Evolutionary conservation across 2,797 vertebrate genomes (phyloP).

Genomic region (Acanthurus tractus): DNA sequence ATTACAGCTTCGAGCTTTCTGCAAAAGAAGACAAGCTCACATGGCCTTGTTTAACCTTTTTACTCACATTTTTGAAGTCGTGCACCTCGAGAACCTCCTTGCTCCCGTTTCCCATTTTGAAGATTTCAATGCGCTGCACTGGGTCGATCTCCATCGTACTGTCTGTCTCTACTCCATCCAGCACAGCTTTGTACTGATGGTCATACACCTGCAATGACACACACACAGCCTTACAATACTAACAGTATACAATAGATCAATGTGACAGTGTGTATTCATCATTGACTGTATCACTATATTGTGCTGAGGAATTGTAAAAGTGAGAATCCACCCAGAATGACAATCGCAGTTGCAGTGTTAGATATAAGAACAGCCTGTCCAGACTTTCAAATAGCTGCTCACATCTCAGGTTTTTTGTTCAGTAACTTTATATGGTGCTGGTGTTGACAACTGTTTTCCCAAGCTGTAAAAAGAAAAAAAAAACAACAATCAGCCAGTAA

Average conservation of each 20-base stretch:
- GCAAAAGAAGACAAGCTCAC: conserved; percentile 9
- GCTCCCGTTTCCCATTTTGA: conserved; percentile 91
- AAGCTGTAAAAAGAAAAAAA: conserved; percentile 6
- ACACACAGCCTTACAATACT: conserved; percentile 18
- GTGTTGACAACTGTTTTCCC: conserved; percentile 15
- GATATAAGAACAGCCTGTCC: neutral
- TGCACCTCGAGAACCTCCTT: conserved; percentile 95
- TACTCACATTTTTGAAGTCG: conserved; percentile 95
- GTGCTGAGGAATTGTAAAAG: neutral
- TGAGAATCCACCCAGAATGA: neutral
- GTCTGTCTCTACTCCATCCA: conserved; percentile 90
- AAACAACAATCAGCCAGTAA: neutral
- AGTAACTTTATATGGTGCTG: conserved; percentile 3
- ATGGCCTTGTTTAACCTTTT: conserved; percentile 34
- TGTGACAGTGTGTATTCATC: neutral
- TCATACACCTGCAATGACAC: conserved; percentile 89
- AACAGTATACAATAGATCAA: neutral
- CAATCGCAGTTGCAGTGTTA: neutral
- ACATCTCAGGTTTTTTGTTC: conserved; percentile 10
- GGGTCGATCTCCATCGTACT: conserved; percentile 95
- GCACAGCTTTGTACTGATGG: conserved; percentile 91
- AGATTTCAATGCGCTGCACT: conserved; percentile 88
- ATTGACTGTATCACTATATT: neutral
- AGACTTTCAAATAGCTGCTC: neutral
- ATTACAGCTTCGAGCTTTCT: conserved; percentile 23